Evolutionary conservation across 2,888 invertebrate species (phyloP), one percentile per base, ranked within the genome.

Genomic region (Parnassius glacialis): DNA sequence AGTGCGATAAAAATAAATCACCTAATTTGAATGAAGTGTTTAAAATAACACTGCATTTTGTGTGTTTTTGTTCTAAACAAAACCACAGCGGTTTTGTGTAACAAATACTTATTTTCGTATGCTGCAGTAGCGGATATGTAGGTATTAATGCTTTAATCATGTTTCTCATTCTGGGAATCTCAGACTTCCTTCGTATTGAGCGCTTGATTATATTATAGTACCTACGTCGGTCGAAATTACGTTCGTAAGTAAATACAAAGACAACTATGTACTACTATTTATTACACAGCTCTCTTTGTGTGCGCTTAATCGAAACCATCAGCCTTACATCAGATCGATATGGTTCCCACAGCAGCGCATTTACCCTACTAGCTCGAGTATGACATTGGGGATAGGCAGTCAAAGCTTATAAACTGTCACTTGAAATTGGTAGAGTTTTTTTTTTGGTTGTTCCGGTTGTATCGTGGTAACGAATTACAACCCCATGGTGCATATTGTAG

Each of bases 241-340:
- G 67, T 65, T 70, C 54, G 43, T 64, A 61, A 70, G 67, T 67
- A 74, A 71, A 69, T 61, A 78, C 68, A 79, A 71, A 68, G 65
- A 48, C 13, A 10, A 9, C 48, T 11, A 9, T 48, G 48, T 48
- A 48, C 13, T 34, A 3, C 34, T 34, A 34, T 34, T 34, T 34
- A 34, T 34, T 34, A 34, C 7, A 34, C 7, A 7, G 34, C 34
- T 7, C 34, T 34, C 34, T 34, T 34, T 34, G 34, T 34, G 34
- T 7, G 76, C 78, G 75, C 70, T 64, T 76, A 80, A 83, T 81
- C 67, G 73, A 74, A 84, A 80, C 77, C 83, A 81, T 68, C 69
- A 72, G 69, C 67, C 68, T 76, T 75, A 71, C 75, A 79, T 82
- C 73, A 79, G 84, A 90, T 91, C 90, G 80, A 91, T 91, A 89